phyloP scores from a whole-genome alignment of 2,888 invertebrate genomes.

The Machimus atricapillus region DNA sequence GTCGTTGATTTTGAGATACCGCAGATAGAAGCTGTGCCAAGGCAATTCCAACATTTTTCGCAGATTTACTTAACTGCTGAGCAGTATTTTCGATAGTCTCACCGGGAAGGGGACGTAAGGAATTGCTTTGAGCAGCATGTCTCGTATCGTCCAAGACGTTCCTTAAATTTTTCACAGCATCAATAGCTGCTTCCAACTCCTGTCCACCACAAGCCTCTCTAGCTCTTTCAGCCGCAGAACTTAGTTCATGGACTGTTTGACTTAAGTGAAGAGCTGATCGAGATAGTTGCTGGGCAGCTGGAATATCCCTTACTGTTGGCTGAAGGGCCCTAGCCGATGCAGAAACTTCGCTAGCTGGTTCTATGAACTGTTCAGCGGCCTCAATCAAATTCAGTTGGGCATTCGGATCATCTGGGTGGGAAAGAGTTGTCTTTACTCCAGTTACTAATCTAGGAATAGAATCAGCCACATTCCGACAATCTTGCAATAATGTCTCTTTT shows the following conservation, averaged over 20 bases:
- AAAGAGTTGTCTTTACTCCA: conserved; percentile 75
- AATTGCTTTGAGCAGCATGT: conserved; percentile 74
- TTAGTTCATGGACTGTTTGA: conserved; percentile 62
- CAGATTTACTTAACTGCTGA: conserved; percentile 63
- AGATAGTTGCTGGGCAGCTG: conserved; percentile 75
- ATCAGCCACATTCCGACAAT: conserved; percentile 77
- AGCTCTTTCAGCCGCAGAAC: conserved; percentile 71
- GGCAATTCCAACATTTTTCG: conserved; percentile 80
- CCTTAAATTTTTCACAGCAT: conserved; percentile 80
- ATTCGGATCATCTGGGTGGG: conserved; percentile 74
- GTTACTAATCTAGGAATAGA: conserved; percentile 83
- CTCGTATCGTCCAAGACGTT: conserved; percentile 83
- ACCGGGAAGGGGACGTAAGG: conserved; percentile 83
- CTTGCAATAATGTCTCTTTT: conserved; percentile 76
- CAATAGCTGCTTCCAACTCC: conserved; percentile 86
- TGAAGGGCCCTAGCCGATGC: conserved; percentile 81
- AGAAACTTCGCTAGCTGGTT: conserved; percentile 75
- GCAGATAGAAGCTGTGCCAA: conserved; percentile 88
- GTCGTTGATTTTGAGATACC: conserved; percentile 80
- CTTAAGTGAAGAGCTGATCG: conserved; percentile 60
- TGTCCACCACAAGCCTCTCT: conserved; percentile 82
- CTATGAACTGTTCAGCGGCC: conserved; percentile 83
- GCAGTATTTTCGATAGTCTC: conserved; percentile 72
- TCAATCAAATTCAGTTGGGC: conserved; percentile 83
- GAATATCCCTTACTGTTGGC: conserved; percentile 81